Percentiles rank a stretch among this genome's conserved stretches.
These are phyloP conservation scores for Muscidifurax raptorellus DNA, from an alignment of 1,140 invertebrate species.

Conservation along the genomic window DNA sequence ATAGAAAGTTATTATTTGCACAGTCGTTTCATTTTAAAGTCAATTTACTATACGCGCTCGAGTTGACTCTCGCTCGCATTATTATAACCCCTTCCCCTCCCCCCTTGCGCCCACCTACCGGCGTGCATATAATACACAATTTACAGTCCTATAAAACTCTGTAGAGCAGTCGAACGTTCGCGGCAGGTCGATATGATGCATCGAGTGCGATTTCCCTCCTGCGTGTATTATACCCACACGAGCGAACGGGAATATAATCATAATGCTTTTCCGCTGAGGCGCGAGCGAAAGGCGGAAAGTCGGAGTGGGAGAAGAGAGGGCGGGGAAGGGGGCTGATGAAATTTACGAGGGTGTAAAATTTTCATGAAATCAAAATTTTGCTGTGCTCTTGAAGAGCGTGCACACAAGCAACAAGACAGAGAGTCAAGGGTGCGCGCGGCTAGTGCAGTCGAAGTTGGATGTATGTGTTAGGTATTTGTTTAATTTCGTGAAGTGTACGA, in stretches of 20 bases:
- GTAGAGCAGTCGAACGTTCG: neutral
- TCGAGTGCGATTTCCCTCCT: neutral
- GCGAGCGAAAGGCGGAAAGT: slow-evolving; percentile 6
- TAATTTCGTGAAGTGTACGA: neutral
- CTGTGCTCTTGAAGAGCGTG: neutral
- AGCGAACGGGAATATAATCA: neutral
- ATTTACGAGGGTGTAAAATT: slow-evolving; percentile 49
- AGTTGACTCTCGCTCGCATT: neutral
- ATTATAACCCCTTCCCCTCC: neutral
- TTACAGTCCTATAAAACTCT: slow-evolving; percentile 38
- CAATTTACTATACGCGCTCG: slow-evolving; percentile 4
- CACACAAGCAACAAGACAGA: neutral
- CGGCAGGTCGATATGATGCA: too few species aligned
- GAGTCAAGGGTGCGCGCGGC: neutral
- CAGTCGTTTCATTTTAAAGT: slow-evolving; percentile 22
- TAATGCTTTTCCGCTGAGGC: slow-evolving; percentile 14
- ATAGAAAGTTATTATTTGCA: slow-evolving; percentile 7
- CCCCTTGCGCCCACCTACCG: too few species aligned
- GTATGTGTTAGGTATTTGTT: neutral
- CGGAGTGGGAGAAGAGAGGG: too few species aligned
- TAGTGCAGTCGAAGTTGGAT: neutral
- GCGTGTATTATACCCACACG: neutral
- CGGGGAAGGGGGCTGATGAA: neutral
- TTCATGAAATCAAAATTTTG: slow-evolving; percentile 49
- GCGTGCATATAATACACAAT: neutral